Percentiles rank a stretch among this genome's conserved stretches.
phyloP scores from a whole-genome alignment of 37 sponge, comb jelly and placozoan species.

The Aplysina aerophoba region DNA sequence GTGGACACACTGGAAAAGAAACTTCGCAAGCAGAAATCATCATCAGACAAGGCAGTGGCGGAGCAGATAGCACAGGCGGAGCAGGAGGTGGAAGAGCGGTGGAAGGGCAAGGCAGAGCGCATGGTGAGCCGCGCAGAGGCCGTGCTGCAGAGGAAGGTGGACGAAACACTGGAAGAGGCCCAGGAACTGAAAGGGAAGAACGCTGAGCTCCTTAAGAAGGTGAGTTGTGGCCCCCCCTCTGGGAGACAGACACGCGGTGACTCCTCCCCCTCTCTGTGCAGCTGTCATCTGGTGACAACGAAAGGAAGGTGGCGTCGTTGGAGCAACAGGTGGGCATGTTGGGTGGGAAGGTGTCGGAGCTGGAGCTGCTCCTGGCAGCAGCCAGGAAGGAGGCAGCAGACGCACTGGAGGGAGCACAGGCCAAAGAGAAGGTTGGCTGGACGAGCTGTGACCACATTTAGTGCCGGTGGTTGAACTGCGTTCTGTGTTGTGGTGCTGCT shows the following conservation, averaged over 20 bases:
- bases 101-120: slow-evolving; percentile 61
- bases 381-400: not conserved
- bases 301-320: not conserved
- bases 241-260: not conserved
- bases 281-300: slow-evolving; percentile 9
- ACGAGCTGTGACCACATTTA: too few species aligned
- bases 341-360: not conserved
- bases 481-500: too few species aligned
- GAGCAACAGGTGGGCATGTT: not conserved
- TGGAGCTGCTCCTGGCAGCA: not conserved
- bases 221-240: slow-evolving; percentile 14
- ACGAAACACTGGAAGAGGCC: slow-evolving; percentile 38
- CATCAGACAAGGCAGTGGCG: slow-evolving; percentile 38
- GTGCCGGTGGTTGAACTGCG: too few species aligned
- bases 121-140: slow-evolving; percentile 76
- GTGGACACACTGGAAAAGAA: slow-evolving; percentile 50
- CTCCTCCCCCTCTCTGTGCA: not conserved
- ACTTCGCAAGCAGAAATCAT: slow-evolving; percentile 67
- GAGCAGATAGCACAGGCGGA: slow-evolving; percentile 76
- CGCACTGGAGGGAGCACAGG: too few species aligned
- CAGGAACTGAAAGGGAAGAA: not conserved
- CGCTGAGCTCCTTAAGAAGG: slow-evolving; percentile 54
- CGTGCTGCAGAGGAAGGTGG: slow-evolving; percentile 67
- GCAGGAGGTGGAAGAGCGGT: slow-evolving; percentile 78
- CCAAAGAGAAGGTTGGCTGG: slow-evolving; percentile 1